A percentile compares a stretch with the other conserved stretches of the same genome.
phyloP scores from a whole-genome alignment of 2,113 vertebrate species.

The Sarotherodon lohbergeri region DNA sequence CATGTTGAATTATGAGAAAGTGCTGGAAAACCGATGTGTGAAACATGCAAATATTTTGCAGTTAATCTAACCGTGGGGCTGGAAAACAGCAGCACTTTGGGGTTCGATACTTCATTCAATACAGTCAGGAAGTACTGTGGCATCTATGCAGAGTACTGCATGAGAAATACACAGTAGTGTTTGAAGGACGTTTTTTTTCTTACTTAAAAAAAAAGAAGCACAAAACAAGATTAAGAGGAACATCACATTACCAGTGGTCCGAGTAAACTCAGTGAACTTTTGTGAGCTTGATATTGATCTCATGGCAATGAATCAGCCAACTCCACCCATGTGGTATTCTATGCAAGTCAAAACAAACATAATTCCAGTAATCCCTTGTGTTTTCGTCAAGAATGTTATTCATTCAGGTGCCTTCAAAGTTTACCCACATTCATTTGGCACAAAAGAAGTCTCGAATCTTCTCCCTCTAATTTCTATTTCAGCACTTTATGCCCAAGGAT shows the following conservation, averaged over 20 bases:
- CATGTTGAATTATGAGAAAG: neutral
- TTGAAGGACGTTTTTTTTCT: neutral
- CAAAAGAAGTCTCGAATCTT: neutral
- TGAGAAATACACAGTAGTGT: neutral
- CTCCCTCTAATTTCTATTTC: neutral
- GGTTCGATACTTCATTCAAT: neutral
- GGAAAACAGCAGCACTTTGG: neutral
- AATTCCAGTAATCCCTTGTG: neutral
- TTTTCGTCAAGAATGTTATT: neutral
- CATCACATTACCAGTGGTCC: neutral
- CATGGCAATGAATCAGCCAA: neutral
- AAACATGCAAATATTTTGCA: neutral
- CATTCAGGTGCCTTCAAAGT: neutral
- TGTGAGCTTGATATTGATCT: slow-evolving; percentile 4
- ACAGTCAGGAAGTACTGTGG: neutral
- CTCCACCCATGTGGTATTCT: neutral
- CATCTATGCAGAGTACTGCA: neutral
- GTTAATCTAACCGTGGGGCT: neutral
- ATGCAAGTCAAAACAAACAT: slow-evolving; percentile 21
- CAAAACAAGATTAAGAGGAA: neutral
- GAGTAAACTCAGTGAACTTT: slow-evolving; percentile 10
- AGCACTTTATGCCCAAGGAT: neutral
- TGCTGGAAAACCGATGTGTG: neutral
- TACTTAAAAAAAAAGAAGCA: neutral
- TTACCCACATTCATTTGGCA: neutral